phyloP scores from a whole-genome alignment of 1,140 invertebrate genomes.

The Apis dorsata region DNA sequence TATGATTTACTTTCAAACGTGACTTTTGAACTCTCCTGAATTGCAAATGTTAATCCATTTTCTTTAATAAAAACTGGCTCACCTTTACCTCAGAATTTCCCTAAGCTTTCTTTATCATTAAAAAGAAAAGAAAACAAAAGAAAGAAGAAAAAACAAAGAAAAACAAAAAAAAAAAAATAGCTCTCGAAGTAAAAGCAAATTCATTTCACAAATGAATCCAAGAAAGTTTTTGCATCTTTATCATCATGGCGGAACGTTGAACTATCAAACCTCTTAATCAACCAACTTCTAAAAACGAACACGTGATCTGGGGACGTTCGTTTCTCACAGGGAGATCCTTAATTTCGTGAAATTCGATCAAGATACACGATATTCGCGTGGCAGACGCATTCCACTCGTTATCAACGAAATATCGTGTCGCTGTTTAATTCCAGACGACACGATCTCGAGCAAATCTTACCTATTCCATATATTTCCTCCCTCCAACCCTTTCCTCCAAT shows the following conservation, averaged over 20 bases:
- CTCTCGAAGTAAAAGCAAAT: too few species aligned
- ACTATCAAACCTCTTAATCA: background rate
- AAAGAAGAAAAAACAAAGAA: too few species aligned
- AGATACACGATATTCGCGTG: constrained; percentile 31
- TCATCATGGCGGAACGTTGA: background rate
- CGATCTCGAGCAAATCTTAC: constrained; percentile 5
- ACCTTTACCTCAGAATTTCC: too few species aligned
- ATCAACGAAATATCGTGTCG: background rate
- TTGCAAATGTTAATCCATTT: too few species aligned
- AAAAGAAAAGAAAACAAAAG: too few species aligned
- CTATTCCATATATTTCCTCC: background rate
- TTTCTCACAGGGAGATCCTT: background rate
- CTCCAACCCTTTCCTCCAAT: background rate
- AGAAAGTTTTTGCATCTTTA: background rate
- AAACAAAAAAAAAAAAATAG: too few species aligned
- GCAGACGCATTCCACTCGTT: background rate
- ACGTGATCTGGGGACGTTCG: background rate
- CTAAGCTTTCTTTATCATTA: too few species aligned
- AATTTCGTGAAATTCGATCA: constrained; percentile 28
- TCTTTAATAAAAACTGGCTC: too few species aligned
- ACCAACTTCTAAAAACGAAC: background rate
- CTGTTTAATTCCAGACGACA: constrained; percentile 36
- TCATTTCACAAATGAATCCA: background rate
- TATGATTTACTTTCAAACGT: too few species aligned
- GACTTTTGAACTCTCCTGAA: too few species aligned